Conservation (phyloP, 2,888 invertebrate species). For the Chironomus riparius region DNA sequence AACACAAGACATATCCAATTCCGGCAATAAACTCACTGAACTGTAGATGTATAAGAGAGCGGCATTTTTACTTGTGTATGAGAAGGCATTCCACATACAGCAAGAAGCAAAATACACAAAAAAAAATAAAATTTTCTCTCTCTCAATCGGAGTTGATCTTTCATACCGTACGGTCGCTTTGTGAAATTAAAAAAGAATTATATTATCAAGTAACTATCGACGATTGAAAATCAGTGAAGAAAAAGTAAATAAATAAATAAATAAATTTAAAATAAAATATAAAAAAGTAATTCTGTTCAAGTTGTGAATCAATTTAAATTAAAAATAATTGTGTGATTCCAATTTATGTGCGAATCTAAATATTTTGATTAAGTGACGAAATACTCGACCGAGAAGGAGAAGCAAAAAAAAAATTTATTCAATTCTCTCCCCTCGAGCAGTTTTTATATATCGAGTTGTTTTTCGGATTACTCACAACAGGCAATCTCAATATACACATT, state of each 20-base stretch:
- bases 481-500: slow-evolving; percentile 1
- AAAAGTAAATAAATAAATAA: no score
- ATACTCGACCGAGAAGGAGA: neutral
- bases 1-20: neutral
- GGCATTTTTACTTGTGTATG: neutral
- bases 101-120: neutral
- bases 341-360: neutral
- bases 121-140: neutral
- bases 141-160: slow-evolving; percentile 26
- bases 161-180: slow-evolving; percentile 19
- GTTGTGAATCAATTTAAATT: no score
- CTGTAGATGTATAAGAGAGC: neutral
- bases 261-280: no score
- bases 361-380: slow-evolving; percentile 1
- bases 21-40: neutral
- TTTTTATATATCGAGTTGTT: neutral
- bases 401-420: neutral
- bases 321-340: no score
- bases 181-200: neutral
- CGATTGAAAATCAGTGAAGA: no score
- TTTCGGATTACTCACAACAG: slow-evolving; percentile 6
- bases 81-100: neutral
- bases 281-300: neutral
- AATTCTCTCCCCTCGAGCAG: slow-evolving; percentile 1
- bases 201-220: neutral